Evolutionary conservation across 2,888 invertebrate genomes (phyloP).

Genomic region (Apodemia mormo): DNA sequence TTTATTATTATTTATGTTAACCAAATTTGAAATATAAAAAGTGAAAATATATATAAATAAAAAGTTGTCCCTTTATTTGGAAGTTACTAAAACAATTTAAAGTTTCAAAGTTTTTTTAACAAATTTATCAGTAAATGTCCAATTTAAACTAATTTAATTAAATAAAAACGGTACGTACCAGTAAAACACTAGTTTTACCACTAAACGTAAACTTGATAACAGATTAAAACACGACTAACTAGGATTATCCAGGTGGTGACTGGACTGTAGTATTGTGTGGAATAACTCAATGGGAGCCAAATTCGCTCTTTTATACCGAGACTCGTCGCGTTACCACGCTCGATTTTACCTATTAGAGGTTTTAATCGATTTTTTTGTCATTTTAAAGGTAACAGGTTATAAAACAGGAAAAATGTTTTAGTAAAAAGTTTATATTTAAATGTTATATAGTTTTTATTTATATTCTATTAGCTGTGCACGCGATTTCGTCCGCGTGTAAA

Average conservation of each 20-base stretch:
- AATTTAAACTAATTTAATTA: no score
- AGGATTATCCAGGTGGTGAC: not conserved
- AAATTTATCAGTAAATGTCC: no score
- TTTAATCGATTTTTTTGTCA: constrained; percentile 3
- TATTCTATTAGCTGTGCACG: no score
- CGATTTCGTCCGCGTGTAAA: no score
- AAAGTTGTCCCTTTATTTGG: no score
- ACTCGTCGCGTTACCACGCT: not conserved
- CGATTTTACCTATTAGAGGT: not conserved
- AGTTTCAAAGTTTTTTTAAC: no score
- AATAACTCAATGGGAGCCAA: not conserved
- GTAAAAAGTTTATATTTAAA: not conserved
- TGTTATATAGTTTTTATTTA: not conserved
- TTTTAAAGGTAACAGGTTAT: not conserved
- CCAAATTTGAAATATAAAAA: no score
- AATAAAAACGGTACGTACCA: no score
- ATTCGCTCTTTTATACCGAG: constrained; percentile 6
- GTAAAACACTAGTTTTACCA: not conserved
- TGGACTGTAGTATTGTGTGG: not conserved
- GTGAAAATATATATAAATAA: no score
- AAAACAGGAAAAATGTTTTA: not conserved
- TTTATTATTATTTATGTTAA: no score
- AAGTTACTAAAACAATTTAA: no score
- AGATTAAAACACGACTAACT: not conserved
- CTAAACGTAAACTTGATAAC: not conserved